Percentiles rank a stretch among this genome's conserved stretches.
These are phyloP conservation scores for Heliothis virescens DNA, from an alignment of 1,140 invertebrate genomes.

Conservation along the genomic window DNA sequence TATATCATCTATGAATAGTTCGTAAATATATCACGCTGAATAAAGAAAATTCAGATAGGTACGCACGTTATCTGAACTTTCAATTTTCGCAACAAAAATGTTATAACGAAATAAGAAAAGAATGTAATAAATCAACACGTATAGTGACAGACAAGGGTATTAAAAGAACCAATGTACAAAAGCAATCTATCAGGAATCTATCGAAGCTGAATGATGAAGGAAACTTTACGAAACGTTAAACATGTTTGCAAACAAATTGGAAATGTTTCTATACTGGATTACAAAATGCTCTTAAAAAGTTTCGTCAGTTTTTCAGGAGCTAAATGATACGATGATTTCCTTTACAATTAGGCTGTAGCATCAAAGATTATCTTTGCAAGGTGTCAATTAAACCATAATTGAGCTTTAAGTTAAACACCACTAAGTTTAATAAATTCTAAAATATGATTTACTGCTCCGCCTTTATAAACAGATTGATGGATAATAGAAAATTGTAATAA, in stretches of 20 bases:
- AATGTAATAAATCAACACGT: conserved; percentile 19
- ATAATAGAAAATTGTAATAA: not conserved
- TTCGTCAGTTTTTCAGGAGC: not conserved
- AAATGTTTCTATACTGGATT: not conserved
- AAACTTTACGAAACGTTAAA: not conserved
- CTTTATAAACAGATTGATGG: not conserved
- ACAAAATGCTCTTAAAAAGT: not conserved
- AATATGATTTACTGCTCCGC: too few relatives aligned
- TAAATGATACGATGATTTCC: not conserved
- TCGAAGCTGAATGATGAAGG: not conserved
- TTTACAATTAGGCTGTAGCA: too few relatives aligned
- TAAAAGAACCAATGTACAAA: conserved; percentile 13
- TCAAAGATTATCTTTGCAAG: too few relatives aligned
- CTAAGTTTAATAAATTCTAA: too few relatives aligned
- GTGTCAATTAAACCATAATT: too few relatives aligned
- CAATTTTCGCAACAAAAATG: conserved; percentile 8
- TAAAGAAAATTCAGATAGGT: not conserved
- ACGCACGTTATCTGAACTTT: not conserved
- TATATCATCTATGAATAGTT: not conserved
- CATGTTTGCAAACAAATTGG: conserved; percentile 5
- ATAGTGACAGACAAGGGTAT: conserved; percentile 12
- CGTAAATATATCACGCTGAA: not conserved
- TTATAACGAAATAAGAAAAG: not conserved
- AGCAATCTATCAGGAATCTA: conserved; percentile 7
- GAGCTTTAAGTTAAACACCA: too few relatives aligned